phyloP scores from a whole-genome alignment of 2,888 invertebrate genomes.

The Atethmia centrago region DNA sequence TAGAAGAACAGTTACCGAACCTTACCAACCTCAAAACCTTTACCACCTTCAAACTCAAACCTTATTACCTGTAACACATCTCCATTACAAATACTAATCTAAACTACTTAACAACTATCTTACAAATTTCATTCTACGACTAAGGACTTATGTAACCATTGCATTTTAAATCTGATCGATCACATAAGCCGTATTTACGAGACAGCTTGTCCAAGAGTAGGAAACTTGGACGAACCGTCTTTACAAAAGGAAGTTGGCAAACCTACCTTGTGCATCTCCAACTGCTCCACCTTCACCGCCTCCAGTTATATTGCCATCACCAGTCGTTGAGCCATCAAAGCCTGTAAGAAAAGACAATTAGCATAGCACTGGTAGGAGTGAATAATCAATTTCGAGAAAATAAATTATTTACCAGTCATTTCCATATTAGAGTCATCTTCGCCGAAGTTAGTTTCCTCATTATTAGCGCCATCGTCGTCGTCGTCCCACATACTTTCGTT shows the following conservation, averaged over 20 bases:
- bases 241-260: slow-evolving; percentile 73
- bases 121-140: slow-evolving; percentile 87
- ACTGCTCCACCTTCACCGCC: slow-evolving; percentile 89
- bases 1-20: neutral
- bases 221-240: slow-evolving; percentile 57
- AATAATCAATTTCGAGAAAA: accelerated
- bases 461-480: slow-evolving; percentile 91
- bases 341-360: slow-evolving; percentile 70
- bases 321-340: slow-evolving; percentile 88
- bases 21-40: neutral
- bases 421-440: slow-evolving; percentile 93
- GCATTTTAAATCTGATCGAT: slow-evolving; percentile 53
- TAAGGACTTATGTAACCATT: slow-evolving; percentile 71
- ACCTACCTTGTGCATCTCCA: slow-evolving; percentile 91
- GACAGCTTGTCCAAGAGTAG: slow-evolving; percentile 54
- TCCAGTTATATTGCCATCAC: slow-evolving; percentile 88
- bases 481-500: slow-evolving; percentile 91
- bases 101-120: slow-evolving; percentile 70
- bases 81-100: slow-evolving; percentile 23
- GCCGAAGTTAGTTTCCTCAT: slow-evolving; percentile 92
- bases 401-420: slow-evolving; percentile 87
- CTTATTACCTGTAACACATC: slow-evolving; percentile 53
- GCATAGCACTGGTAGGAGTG: accelerated
- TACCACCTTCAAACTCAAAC: neutral
- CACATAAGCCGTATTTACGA: slow-evolving; percentile 50